Evolutionary conservation across 2,113 vertebrate species (phyloP).

Genomic region (Lepus europaeus): DNA sequence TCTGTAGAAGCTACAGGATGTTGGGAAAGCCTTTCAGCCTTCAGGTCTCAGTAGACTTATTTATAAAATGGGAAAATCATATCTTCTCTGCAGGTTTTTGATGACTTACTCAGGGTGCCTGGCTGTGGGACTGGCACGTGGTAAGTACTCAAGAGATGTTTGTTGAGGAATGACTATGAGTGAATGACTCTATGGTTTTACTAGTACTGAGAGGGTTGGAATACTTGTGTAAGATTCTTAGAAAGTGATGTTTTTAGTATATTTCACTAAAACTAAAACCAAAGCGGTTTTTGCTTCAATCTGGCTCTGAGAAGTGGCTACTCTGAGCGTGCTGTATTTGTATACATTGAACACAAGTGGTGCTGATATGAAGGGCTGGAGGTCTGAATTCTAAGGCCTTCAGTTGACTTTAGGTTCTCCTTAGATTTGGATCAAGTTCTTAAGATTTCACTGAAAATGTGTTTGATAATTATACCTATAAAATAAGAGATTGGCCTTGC

Average conservation of each 20-base stretch:
- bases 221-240: not conserved
- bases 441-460: not conserved
- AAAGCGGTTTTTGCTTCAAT: not conserved
- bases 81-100: not conserved
- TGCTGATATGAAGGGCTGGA: not conserved
- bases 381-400: too few species aligned
- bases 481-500: not conserved
- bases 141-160: not conserved
- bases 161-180: not conserved
- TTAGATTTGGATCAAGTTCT: not conserved
- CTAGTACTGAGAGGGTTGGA: not conserved
- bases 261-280: conserved; percentile 7
- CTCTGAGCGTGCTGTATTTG: not conserved
- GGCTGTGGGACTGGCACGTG: not conserved
- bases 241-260: not conserved
- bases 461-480: not conserved
- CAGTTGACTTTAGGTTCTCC: not conserved
- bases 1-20: not conserved
- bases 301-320: not conserved
- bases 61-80: not conserved
- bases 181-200: not conserved
- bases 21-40: not conserved
- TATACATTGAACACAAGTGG: not conserved
- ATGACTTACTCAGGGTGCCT: not conserved
- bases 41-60: not conserved